Evolutionary conservation across 1,140 invertebrate genomes (phyloP).

Genomic region (Liolophura sinensis): DNA sequence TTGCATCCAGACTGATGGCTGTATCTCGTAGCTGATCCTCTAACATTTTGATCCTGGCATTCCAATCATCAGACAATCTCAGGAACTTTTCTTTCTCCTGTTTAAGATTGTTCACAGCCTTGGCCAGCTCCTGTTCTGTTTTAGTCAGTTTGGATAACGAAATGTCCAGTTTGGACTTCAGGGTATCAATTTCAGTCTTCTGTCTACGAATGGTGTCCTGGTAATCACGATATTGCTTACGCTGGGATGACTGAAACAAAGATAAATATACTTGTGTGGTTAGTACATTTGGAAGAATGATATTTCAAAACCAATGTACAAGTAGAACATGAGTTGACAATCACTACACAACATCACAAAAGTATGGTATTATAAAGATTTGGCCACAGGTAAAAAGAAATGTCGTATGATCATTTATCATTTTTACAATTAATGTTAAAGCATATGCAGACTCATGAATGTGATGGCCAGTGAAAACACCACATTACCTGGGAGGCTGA

Average conservation of each 20-base stretch:
- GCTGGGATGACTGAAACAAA: background rate
- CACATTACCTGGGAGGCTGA: too few relatives aligned
- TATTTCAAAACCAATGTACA: too few relatives aligned
- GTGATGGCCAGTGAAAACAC: too few relatives aligned
- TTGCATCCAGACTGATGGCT: constrained; percentile 38
- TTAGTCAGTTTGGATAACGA: constrained; percentile 47
- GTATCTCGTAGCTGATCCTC: constrained; percentile 40
- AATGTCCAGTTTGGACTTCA: constrained; percentile 51
- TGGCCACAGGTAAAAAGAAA: too few relatives aligned
- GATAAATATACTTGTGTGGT: background rate
- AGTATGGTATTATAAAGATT: too few relatives aligned
- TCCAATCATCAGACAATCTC: constrained; percentile 48
- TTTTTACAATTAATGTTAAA: too few relatives aligned
- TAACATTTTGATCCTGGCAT: constrained; percentile 39
- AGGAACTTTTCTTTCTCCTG: constrained; percentile 47
- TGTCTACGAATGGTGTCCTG: constrained; percentile 41
- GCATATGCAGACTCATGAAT: too few relatives aligned
- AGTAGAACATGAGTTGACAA: too few relatives aligned
- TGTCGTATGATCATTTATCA: too few relatives aligned
- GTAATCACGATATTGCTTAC: constrained; percentile 21
- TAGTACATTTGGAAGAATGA: too few relatives aligned
- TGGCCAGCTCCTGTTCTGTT: constrained; percentile 48
- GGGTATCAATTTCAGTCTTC: constrained; percentile 42
- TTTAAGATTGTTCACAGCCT: constrained; percentile 46
- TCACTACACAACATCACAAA: too few relatives aligned